phyloP scores from a whole-genome alignment of 2,113 vertebrate species.

The Gymnocephalus cernua region DNA sequence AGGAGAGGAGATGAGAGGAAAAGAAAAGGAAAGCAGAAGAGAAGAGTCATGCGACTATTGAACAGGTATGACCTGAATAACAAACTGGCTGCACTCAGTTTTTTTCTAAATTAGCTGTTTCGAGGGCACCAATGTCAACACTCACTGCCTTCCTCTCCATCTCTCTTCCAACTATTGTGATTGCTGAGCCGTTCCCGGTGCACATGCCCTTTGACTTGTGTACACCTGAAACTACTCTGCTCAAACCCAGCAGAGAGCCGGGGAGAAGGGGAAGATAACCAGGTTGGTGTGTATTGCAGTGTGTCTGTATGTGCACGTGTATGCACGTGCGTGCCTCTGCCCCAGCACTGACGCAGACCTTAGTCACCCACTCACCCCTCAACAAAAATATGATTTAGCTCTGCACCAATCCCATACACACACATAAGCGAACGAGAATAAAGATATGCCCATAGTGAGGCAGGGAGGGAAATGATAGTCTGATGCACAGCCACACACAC shows the following conservation, averaged over 20 bases:
- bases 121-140: constrained; percentile 56
- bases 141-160: constrained; percentile 44
- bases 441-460: constrained; percentile 10
- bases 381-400: constrained; percentile 66
- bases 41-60: constrained; percentile 50
- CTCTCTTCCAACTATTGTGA: constrained; percentile 44
- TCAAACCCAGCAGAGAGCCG: constrained; percentile 3
- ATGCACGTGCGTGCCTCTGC: not conserved
- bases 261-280: not conserved
- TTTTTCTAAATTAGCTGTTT: constrained; percentile 60
- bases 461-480: not conserved
- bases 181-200: constrained; percentile 33
- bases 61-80: constrained; percentile 81
- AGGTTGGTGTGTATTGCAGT: not conserved
- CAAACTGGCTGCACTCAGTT: constrained; percentile 62
- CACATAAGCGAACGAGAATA: constrained; percentile 11
- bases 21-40: not conserved
- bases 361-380: constrained; percentile 60
- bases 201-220: constrained; percentile 61
- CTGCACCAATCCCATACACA: constrained; percentile 48
- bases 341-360: constrained; percentile 43
- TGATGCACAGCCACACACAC: not conserved
- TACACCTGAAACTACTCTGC: constrained; percentile 23
- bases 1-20: constrained; percentile 36
- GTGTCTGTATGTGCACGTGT: not conserved